phyloP scores from a whole-genome alignment of 2,888 invertebrate genomes.

The Troilus luridus region DNA sequence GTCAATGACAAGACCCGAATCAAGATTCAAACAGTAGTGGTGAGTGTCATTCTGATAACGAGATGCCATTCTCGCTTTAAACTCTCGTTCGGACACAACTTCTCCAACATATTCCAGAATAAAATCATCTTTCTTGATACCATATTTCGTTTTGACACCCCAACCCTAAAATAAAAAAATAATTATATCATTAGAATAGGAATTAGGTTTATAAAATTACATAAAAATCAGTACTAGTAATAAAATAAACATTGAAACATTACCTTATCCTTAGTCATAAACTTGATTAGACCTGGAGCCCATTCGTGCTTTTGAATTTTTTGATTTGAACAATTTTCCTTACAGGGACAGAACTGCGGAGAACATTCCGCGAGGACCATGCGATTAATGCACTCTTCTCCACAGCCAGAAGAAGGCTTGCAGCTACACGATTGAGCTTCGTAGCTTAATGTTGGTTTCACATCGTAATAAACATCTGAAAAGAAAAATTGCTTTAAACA shows the following conservation, averaged over 20 bases:
- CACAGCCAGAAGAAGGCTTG: constrained; percentile 80
- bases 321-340: constrained; percentile 91
- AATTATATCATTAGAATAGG: not conserved
- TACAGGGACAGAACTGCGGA: constrained; percentile 84
- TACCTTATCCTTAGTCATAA: constrained; percentile 89
- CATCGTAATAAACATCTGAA: constrained; percentile 76
- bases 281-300: constrained; percentile 88
- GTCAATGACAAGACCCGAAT: constrained; percentile 96
- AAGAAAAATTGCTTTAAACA: constrained; percentile 45
- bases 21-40: constrained; percentile 96
- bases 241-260: not conserved
- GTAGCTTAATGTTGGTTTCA: constrained; percentile 76
- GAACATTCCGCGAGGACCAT: constrained; percentile 95
- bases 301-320: constrained; percentile 94
- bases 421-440: constrained; percentile 88
- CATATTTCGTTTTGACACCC: constrained; percentile 89
- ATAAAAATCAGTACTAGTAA: constrained; percentile 69
- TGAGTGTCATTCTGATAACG: constrained; percentile 93
- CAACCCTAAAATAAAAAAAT: constrained; percentile 75
- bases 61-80: constrained; percentile 89
- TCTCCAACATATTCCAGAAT: constrained; percentile 98
- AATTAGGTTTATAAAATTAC: constrained; percentile 68
- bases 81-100: constrained; percentile 94
- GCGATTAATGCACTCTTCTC: constrained; percentile 95
- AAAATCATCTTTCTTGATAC: constrained; percentile 87